Evolutionary conservation across 2,888 invertebrate species (phyloP).

Genomic region (Sinopyrophorus schimmeli): DNA sequence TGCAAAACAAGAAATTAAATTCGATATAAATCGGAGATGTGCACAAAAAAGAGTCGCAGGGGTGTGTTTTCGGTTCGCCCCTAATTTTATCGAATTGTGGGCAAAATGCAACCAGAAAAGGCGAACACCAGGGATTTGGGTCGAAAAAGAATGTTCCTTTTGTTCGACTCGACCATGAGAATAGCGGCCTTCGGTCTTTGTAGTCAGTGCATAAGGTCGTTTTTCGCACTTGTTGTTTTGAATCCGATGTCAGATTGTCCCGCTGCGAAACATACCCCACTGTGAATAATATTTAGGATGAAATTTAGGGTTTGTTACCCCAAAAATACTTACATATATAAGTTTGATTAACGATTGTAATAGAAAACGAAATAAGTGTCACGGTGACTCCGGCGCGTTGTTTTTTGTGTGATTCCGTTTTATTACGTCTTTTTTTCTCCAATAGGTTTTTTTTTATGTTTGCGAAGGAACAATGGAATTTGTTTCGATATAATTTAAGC

Average conservation of each 20-base stretch:
- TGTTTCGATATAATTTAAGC: no score
- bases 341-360: slow-evolving; percentile 47
- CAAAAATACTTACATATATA: no score
- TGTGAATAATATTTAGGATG: slow-evolving; percentile 38
- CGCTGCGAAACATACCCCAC: slow-evolving; percentile 35
- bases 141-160: slow-evolving; percentile 40
- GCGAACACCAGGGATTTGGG: slow-evolving; percentile 34
- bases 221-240: slow-evolving; percentile 23
- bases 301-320: slow-evolving; percentile 39
- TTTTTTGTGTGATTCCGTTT: no score
- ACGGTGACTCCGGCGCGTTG: no score
- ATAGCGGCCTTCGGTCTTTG: slow-evolving; percentile 29
- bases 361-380: slow-evolving; percentile 26
- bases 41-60: no score
- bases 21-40: no score
- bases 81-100: slow-evolving; percentile 42
- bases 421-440: no score
- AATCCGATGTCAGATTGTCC: slow-evolving; percentile 24
- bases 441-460: no score
- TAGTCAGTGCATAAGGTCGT: slow-evolving; percentile 21
- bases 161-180: slow-evolving; percentile 42
- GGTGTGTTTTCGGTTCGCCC: slow-evolving; percentile 18
- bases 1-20: no score
- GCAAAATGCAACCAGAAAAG: slow-evolving; percentile 41
- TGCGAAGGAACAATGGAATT: no score